A percentile compares a stretch with the other conserved stretches of the same genome.
phyloP scores from a whole-genome alignment of 2,113 vertebrate species.

The Amazona vittata region DNA sequence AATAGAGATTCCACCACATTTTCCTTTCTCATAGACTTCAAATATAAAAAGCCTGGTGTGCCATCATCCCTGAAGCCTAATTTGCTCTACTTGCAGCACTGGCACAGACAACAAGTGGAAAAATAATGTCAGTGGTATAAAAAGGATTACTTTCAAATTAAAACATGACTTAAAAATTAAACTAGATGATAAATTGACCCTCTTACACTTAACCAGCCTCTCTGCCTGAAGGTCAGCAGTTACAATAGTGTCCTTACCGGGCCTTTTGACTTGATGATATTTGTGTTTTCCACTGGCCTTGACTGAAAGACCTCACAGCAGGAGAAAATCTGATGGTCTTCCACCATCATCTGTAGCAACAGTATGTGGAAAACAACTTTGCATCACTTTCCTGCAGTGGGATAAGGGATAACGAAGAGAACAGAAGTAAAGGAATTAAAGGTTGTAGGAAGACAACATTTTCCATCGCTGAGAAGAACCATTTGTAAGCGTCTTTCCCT shows the following conservation, averaged over 20 bases:
- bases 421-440: neutral
- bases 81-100: neutral
- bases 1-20: neutral
- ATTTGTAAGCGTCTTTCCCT: neutral
- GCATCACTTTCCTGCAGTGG: neutral
- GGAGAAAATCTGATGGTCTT: neutral
- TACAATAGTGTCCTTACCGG: neutral
- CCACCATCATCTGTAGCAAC: neutral
- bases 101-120: neutral
- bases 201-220: neutral
- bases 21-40: conserved; percentile 45
- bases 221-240: neutral
- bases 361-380: neutral
- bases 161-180: neutral
- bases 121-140: neutral
- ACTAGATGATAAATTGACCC: neutral
- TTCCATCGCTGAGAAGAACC: neutral
- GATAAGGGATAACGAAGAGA: fast-evolving
- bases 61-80: neutral
- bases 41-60: neutral
- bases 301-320: neutral
- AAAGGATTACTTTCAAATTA: neutral
- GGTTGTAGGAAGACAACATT: neutral
- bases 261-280: neutral
- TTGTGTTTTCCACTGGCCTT: neutral